Evolutionary conservation across 2,888 invertebrate species (phyloP).

Genomic region (Zootermopsis nevadensis): DNA sequence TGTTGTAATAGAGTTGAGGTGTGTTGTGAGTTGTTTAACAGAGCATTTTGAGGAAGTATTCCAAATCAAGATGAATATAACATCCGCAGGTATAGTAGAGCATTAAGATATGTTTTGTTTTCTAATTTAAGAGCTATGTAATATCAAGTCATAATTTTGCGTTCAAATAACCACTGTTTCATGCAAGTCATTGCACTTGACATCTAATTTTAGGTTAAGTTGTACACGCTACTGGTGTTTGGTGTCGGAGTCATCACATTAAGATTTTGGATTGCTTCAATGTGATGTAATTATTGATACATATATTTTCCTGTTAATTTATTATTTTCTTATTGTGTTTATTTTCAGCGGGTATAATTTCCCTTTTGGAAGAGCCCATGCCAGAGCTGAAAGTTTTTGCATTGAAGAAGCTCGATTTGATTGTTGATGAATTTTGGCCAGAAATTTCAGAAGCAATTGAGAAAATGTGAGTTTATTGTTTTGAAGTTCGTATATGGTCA

Average conservation of each 20-base stretch:
- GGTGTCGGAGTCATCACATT: not conserved
- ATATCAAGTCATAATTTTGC: not conserved
- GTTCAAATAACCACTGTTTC: not conserved
- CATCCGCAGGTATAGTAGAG: constrained; percentile 61
- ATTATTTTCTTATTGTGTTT: constrained; percentile 42
- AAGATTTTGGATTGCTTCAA: not conserved
- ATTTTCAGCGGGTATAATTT: constrained; percentile 87
- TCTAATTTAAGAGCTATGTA: not conserved
- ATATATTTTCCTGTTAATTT: not conserved
- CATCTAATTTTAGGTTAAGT: constrained; percentile 35
- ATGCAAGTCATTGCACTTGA: constrained; percentile 49
- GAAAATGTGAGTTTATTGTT: constrained; percentile 78
- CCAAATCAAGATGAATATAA: constrained; percentile 61
- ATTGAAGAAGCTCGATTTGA: constrained; percentile 88
- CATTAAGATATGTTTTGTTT: not conserved
- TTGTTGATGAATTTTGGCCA: constrained; percentile 98
- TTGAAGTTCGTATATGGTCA: not conserved
- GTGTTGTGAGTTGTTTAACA: not conserved
- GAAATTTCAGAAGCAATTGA: constrained; percentile 98
- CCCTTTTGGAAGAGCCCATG: constrained; percentile 94
- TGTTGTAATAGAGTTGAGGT: no score
- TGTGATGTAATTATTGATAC: not conserved
- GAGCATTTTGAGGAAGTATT: not conserved
- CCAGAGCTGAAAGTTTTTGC: constrained; percentile 95
- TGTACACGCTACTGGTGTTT: not conserved